Evolutionary conservation across 1,140 invertebrate genomes (phyloP).

Genomic region (Maniola jurtina): DNA sequence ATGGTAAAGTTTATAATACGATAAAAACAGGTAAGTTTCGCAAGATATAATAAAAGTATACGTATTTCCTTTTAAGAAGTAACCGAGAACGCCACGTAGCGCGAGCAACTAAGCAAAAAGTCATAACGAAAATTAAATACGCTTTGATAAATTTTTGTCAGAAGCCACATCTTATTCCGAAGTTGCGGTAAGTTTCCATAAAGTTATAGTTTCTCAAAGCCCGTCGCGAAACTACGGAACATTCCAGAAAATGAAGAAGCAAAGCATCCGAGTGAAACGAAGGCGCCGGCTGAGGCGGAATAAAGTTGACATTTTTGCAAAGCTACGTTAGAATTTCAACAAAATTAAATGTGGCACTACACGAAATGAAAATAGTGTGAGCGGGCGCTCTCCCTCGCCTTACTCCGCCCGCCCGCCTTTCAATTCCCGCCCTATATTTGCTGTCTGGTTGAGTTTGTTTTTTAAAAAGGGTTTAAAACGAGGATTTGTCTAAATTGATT

Average conservation of each 20-base stretch:
- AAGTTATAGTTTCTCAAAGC: conserved; percentile 77
- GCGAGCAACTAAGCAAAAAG: conserved; percentile 46
- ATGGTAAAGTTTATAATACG: background rate
- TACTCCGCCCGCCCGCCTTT: conserved; percentile 24
- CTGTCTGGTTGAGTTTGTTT: conserved; percentile 21
- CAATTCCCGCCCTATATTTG: conserved; percentile 45
- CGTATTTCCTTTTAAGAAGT: conserved; percentile 8
- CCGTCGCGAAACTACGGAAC: conserved; percentile 70
- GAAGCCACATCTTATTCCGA: conserved; percentile 71
- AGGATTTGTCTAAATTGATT: background rate
- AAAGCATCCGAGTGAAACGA: conserved; percentile 71
- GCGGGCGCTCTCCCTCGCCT: conserved; percentile 26
- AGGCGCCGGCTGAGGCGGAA: conserved; percentile 71
- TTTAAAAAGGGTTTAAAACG: background rate
- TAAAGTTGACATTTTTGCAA: conserved; percentile 79
- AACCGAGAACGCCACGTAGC: conserved; percentile 6
- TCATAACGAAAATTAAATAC: conserved; percentile 76
- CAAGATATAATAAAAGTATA: conserved; percentile 1
- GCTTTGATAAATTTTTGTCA: conserved; percentile 72
- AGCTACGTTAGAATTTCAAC: conserved; percentile 77
- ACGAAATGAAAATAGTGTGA: conserved; percentile 75
- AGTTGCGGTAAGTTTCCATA: conserved; percentile 70
- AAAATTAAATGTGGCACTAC: conserved; percentile 77
- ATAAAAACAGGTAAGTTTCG: background rate
- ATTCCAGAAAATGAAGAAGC: conserved; percentile 74